Evolutionary conservation across 2,113 vertebrate genomes (phyloP).

Genomic region (Bujurquina vittata): DNA sequence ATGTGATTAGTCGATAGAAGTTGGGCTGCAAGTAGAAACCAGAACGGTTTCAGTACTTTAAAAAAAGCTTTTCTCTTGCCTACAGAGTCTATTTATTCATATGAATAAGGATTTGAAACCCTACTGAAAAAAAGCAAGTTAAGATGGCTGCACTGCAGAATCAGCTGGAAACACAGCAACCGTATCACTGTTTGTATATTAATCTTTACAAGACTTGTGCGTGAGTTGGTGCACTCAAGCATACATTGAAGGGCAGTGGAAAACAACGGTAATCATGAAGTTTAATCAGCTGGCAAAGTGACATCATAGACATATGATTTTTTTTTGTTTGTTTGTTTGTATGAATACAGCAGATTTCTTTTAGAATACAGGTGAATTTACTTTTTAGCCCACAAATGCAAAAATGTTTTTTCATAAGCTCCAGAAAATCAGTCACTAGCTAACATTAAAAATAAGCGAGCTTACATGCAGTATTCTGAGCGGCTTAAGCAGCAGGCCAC

Average conservation of each 20-base stretch:
- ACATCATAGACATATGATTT: not conserved
- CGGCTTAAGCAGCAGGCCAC: slow-evolving; percentile 14
- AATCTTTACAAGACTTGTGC: not conserved
- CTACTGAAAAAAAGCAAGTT: no score
- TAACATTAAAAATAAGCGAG: not conserved
- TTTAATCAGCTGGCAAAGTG: not conserved
- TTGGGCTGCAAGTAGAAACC: no score
- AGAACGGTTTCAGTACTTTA: no score
- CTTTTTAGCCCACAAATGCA: not conserved
- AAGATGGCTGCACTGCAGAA: no score
- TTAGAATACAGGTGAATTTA: not conserved
- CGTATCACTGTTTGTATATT: not conserved
- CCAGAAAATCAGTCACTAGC: slow-evolving; percentile 7
- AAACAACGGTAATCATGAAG: not conserved
- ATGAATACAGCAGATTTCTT: not conserved
- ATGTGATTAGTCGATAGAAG: no score
- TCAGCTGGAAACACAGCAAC: not conserved
- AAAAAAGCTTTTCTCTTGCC: not conserved
- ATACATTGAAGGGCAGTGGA: not conserved
- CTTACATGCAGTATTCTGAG: not conserved
- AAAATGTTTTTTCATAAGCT: slow-evolving; percentile 2
- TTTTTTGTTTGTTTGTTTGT: not conserved
- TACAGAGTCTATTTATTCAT: not conserved
- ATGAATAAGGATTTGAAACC: no score
- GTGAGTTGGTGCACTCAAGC: not conserved